A percentile compares a stretch with the other conserved stretches of the same genome.
Conservation (phyloP, 2,888 invertebrate species). For the Dynastes grantii region DNA sequence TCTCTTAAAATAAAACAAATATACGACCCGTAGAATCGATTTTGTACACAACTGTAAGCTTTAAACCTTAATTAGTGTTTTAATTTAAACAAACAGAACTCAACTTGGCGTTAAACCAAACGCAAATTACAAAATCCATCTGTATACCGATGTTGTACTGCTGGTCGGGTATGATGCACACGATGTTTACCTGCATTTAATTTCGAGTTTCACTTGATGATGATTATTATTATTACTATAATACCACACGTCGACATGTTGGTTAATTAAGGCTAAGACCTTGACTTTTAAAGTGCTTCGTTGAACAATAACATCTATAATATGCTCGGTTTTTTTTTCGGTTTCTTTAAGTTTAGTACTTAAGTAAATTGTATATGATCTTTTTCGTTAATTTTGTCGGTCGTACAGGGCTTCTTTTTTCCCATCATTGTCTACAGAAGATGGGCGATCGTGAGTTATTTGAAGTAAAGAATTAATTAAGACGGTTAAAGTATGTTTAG, state of each 20-base stretch:
- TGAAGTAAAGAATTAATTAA: no score
- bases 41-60: no score
- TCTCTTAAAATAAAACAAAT: no score
- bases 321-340: not conserved
- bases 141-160: not conserved
- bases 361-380: no score
- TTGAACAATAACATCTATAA: constrained; percentile 13
- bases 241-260: not conserved
- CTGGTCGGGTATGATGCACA: not conserved
- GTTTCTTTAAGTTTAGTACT: not conserved
- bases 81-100: constrained; percentile 29
- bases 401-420: no score
- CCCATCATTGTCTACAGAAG: no score
- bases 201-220: constrained; percentile 41
- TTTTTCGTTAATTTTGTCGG: no score
- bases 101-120: constrained; percentile 15
- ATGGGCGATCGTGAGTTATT: no score
- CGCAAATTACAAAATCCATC: not conserved
- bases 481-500: no score
- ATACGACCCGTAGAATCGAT: no score
- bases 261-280: constrained; percentile 25
- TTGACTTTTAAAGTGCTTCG: constrained; percentile 44
- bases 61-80: not conserved
- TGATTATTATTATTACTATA: constrained; percentile 3
- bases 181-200: constrained; percentile 40